Evolutionary conservation across 2,888 invertebrate species (phyloP), one percentile per base, ranked within the genome.

Genomic region (Coleophora flavipennella): DNA sequence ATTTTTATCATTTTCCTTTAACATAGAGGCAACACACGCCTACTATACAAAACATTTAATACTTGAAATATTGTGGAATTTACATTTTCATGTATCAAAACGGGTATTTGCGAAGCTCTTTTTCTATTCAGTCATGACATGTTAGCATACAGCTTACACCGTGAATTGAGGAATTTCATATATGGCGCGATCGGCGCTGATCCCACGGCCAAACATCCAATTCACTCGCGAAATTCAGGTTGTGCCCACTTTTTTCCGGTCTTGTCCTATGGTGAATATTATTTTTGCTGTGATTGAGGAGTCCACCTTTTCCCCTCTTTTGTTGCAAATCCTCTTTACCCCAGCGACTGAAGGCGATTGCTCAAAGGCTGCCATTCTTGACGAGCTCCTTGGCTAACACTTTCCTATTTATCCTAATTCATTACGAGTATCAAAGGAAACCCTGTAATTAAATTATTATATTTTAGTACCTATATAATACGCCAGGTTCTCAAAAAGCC

Each of bases 221-320:
- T 62, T 65, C 66, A 61, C 64, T 64, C 61, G 61, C 51, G 55
- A 68, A 66, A 65, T 66, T 67, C 65, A 69, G 63, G 65, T 68
- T 62, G 65, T 59, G 56, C 47, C 55, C 58, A 59, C 63, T 62
- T 58, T 53, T 45, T 45, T 51, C 47, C 50, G 55, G 57, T 57
- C 67, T 66, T 68, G 62, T 64, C 61, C 58, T 61, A 52, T 57
- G 59, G 57, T 62, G 64, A 73, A 75, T 76, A 77, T 77, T 69
- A 74, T 72, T 77, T 51, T 53, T 53, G 53, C 50, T 53, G 55
- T 55, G 59, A 69, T 71, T 72, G 68, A 76, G 72, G 72, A 73
- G 72, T 69, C 73, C 64, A 60, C 62, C 62, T 63, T 67, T 61
- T 54, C 45, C 51, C 45, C 51, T 41, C 38, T 44, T 42, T 53